These are phyloP conservation scores for Pristionchus maxplancki DNA, from an alignment of 2,888 invertebrate genomes.

Conservation along the genomic window DNA sequence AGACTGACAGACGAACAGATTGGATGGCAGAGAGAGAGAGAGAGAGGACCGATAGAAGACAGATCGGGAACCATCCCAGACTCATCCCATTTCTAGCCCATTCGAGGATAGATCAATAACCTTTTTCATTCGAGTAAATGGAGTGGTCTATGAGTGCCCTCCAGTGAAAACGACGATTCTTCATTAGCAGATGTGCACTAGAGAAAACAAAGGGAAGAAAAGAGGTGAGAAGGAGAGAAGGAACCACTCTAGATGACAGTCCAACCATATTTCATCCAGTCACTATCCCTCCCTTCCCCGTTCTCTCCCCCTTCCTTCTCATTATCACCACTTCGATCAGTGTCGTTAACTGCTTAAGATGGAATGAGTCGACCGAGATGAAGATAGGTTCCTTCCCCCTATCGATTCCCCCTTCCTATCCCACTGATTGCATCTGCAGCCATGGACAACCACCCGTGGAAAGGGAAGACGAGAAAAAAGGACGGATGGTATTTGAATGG, in stretches of 20 bases:
- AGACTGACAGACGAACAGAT: constrained; percentile 20
- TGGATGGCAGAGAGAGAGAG: constrained; percentile 9
- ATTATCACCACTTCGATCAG: constrained; percentile 38
- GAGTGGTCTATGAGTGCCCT: constrained; percentile 31
- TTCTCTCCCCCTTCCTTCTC: not conserved
- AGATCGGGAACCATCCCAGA: not conserved
- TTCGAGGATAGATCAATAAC: not conserved
- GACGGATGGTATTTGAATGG: no score
- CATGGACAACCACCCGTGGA: not conserved
- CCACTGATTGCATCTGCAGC: constrained; percentile 8
- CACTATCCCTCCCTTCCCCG: not conserved
- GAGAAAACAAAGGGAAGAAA: not conserved
- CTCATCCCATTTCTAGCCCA: not conserved
- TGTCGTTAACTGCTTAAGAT: constrained; percentile 32
- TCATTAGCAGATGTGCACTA: constrained; percentile 4
- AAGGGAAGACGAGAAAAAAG: constrained; percentile 1
- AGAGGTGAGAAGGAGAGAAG: not conserved
- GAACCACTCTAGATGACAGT: not conserved
- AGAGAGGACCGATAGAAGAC: not conserved
- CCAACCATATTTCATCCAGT: not conserved
- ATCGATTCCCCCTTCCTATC: not conserved
- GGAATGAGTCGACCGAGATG: not conserved
- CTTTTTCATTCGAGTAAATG: not conserved
- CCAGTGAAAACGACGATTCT: not conserved
- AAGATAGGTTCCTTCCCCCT: not conserved